Evolutionary conservation across 2,797 vertebrate genomes (phyloP), one percentile per base, ranked within the genome.

Genomic region (Hoplostethus atlanticus): DNA sequence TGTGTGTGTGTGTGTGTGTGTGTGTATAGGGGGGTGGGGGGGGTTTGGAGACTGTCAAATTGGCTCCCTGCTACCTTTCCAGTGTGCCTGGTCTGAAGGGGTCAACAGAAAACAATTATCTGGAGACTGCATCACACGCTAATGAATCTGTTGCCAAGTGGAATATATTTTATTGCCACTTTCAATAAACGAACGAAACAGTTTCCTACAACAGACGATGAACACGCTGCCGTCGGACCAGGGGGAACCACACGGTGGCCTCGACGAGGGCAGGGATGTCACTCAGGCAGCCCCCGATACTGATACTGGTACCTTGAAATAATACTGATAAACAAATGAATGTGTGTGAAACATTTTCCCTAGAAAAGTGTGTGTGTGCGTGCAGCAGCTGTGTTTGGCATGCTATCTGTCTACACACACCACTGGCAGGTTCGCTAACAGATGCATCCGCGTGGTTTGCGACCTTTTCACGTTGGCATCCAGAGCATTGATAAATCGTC

Each of bases 361-460:
- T 64, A 15, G 61, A 13, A 70, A 73, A 50, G n/a, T 10, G 52
- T 0, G 51, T 9, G 51, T 51, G 51, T 63, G 68, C 71, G 78
- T 57, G 55, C 76, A 73, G 87, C 86, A 86, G 86, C 84, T 88
- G 84, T 21, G 31, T 40, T 69, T 53, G 53, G 73, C 46, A 42
- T 21, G 21, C 21, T 21, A 21, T 21, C 21, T 1, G 21, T 21
- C 21, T 21, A 21, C 21, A 21, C 21, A 1, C 61, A 34, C 65
- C 54, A 34, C 72, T 15, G 69, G 69, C 87, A 89, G 87, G 83
- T 89, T 81, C 72, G 80, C 59, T 64, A 50, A 65, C 75, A 79
- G 76, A 67, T 76, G 85, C 68, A 70, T 79, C 47, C 52, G 53
- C 17, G 15, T 30, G 53, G n/a, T 64, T 70, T 64, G 47, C 70